These are phyloP conservation scores for Subacronicta megacephala DNA, from an alignment of 2,888 invertebrate genomes.

Conservation along the genomic window DNA sequence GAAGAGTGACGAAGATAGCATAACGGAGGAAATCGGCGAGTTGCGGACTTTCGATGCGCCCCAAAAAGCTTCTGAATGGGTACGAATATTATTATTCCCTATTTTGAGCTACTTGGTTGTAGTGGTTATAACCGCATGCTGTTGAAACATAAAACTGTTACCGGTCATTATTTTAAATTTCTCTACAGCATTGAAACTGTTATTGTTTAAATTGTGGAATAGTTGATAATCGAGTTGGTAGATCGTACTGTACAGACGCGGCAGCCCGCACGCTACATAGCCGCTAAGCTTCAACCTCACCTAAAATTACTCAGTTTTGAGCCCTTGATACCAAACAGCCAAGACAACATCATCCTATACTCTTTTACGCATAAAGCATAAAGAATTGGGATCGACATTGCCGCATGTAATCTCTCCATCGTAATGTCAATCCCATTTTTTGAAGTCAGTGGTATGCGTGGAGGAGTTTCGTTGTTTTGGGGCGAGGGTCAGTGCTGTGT, in stretches of 20 bases:
- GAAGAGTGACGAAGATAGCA: constrained; percentile 71
- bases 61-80: constrained; percentile 75
- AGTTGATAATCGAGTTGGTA: neutral
- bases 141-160: constrained; percentile 10
- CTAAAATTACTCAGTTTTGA: constrained; percentile 2
- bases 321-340: neutral
- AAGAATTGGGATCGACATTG: neutral
- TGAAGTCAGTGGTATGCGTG: neutral
- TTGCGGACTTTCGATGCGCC: constrained; percentile 65
- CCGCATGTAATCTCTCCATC: neutral
- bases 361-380: constrained; percentile 6
- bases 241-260: constrained; percentile 49
- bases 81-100: constrained; percentile 52
- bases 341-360: neutral
- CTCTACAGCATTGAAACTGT: neutral
- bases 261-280: constrained; percentile 69
- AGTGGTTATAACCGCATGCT: constrained; percentile 20
- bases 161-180: neutral
- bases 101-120: constrained; percentile 10
- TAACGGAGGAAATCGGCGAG: constrained; percentile 74
- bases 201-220: neutral
- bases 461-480: neutral
- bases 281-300: constrained; percentile 24
- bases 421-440: neutral
- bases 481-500: constrained; percentile 12